Evolutionary conservation across 2,797 vertebrate species (phyloP).

Genomic region (Benthosema pterotum): DNA sequence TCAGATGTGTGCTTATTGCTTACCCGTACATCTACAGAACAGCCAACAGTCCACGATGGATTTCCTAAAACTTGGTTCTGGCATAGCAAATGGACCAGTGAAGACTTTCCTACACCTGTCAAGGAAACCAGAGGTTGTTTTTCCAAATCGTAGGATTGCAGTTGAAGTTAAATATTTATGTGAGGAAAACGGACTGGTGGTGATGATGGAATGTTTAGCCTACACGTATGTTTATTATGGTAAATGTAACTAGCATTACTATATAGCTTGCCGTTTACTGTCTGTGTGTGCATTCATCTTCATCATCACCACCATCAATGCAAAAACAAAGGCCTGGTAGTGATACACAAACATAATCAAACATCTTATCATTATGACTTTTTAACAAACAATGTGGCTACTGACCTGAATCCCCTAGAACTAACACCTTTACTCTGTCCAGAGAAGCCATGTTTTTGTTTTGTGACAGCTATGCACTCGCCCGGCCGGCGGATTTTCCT

Average conservation of each 20-base stretch:
- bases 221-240: background rate
- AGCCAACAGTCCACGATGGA: slow-evolving; percentile 98
- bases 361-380: background rate
- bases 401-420: slow-evolving; percentile 96
- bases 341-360: background rate
- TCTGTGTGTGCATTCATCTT: background rate
- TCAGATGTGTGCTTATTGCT: slow-evolving; percentile 32
- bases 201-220: no score
- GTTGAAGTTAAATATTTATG: background rate
- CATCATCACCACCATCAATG: background rate
- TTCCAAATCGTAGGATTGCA: background rate
- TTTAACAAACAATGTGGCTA: background rate
- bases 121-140: slow-evolving; percentile 6
- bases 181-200: no score
- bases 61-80: slow-evolving; percentile 97
- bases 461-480: slow-evolving; percentile 4
- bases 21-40: slow-evolving; percentile 97
- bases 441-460: slow-evolving; percentile 88
- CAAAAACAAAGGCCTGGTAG: background rate
- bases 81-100: slow-evolving; percentile 93
- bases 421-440: slow-evolving; percentile 94
- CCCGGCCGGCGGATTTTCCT: no score
- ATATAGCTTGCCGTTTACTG: no score
- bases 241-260: background rate
- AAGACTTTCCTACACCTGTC: slow-evolving; percentile 95